Percentiles rank a stretch among this genome's conserved stretches.
phyloP scores from a whole-genome alignment of 2,113 vertebrate species.

The Otolemur garnettii region DNA sequence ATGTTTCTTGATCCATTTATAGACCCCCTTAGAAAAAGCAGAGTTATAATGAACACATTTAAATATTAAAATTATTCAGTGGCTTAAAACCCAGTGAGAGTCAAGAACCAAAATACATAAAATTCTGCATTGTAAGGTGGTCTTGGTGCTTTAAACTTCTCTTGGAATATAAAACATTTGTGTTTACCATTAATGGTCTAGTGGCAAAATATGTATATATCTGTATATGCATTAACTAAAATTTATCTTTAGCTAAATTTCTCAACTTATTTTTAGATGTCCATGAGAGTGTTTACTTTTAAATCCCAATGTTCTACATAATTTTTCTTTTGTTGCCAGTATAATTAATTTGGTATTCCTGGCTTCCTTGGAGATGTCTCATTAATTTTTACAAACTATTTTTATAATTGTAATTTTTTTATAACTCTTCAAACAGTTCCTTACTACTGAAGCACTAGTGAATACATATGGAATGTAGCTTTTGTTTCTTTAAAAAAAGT shows the following conservation, averaged over 20 bases:
- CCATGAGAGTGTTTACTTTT: not conserved
- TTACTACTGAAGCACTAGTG: not conserved
- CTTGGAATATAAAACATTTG: not conserved
- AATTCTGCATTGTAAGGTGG: not conserved
- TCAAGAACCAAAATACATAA: not conserved
- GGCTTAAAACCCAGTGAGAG: not conserved
- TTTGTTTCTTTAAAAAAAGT: slow-evolving; percentile 70
- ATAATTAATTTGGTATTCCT: not conserved
- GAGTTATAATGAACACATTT: not conserved
- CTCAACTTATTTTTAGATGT: not conserved
- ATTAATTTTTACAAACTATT: not conserved
- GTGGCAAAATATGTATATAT: not conserved
- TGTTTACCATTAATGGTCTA: not conserved
- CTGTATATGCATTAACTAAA: not conserved
- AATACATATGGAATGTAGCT: not conserved
- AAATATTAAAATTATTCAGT: not conserved
- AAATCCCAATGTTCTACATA: not conserved
- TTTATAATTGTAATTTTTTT: not conserved
- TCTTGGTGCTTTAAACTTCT: not conserved
- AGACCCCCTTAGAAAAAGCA: not conserved
- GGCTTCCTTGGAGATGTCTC: not conserved
- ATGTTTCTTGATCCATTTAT: not conserved
- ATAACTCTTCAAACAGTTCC: not conserved
- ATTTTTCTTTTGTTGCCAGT: not conserved
- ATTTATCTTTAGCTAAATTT: not conserved